A percentile compares a stretch with the other conserved stretches of the same genome.
Conservation (phyloP, 2,888 invertebrate species). For the Mythimna loreyi region DNA sequence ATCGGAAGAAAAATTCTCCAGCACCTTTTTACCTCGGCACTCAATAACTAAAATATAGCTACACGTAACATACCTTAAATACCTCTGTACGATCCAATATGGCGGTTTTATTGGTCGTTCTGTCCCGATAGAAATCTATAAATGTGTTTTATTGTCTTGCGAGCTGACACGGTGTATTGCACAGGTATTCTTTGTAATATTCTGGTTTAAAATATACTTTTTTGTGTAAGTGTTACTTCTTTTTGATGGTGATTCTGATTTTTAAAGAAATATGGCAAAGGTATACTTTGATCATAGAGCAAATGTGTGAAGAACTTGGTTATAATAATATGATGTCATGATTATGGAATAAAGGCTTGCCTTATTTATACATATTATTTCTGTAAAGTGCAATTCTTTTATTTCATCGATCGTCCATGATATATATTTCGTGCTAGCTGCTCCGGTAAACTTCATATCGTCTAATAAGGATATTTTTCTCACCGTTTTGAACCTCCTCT, state of each 20-base stretch:
- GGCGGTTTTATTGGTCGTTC: conserved; percentile 61
- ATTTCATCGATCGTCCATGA: too few relatives aligned
- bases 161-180: conserved; percentile 58
- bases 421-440: too few relatives aligned
- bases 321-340: too few relatives aligned
- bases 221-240: conserved; percentile 19
- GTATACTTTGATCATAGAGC: too few relatives aligned
- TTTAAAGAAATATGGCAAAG: neutral
- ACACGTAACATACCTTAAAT: conserved; percentile 58
- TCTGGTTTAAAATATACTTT: conserved; percentile 44
- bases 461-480: too few relatives aligned
- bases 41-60: conserved; percentile 48
- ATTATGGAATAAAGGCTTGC: too few relatives aligned
- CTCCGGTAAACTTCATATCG: too few relatives aligned
- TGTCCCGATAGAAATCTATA: conserved; percentile 64
- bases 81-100: conserved; percentile 54
- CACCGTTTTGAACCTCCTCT: too few relatives aligned
- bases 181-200: conserved; percentile 39
- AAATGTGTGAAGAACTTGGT: too few relatives aligned
- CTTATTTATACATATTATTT: too few relatives aligned
- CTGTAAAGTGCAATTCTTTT: too few relatives aligned
- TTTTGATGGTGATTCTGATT: neutral
- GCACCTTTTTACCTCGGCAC: conserved; percentile 34
- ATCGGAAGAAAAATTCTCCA: conserved; percentile 13
- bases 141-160: conserved; percentile 65